A percentile compares a stretch with the other conserved stretches of the same genome.
phyloP scores from a whole-genome alignment of 2,113 vertebrate species.

The Synchiropus splendidus region DNA sequence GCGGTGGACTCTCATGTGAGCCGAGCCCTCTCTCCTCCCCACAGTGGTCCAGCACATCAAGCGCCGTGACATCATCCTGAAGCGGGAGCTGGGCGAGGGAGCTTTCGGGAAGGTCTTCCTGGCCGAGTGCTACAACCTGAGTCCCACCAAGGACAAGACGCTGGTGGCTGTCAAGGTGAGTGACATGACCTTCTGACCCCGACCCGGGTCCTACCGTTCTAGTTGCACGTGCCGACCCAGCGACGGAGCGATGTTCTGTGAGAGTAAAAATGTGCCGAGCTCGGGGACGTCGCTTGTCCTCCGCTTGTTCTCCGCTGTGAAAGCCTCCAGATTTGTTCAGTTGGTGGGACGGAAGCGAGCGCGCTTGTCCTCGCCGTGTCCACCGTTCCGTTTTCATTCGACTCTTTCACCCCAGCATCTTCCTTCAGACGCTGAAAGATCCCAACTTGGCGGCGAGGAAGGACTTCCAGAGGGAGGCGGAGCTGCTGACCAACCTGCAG shows the following conservation, averaged over 20 bases:
- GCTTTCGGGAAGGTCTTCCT: constrained; percentile 99
- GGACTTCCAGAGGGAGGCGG: constrained; percentile 95
- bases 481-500: constrained; percentile 94
- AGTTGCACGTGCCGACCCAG: too few species aligned
- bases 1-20: background rate
- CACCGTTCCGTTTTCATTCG: too few species aligned
- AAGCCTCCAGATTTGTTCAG: too few species aligned
- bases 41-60: constrained; percentile 96
- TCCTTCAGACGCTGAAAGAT: constrained; percentile 84
- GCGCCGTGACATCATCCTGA: constrained; percentile 93
- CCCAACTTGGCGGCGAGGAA: constrained; percentile 90
- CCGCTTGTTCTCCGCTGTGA: too few species aligned
- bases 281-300: too few species aligned
- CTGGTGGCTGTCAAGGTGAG: constrained; percentile 57
- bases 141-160: constrained; percentile 96
- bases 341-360: too few species aligned
- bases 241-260: too few species aligned
- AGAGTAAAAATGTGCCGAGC: too few species aligned
- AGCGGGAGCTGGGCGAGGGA: constrained; percentile 92
- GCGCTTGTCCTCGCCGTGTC: too few species aligned
- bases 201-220: too few species aligned
- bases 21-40: constrained; percentile 1
- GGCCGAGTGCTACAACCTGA: constrained; percentile 97
- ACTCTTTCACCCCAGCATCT: too few species aligned
- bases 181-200: too few species aligned